Evolutionary conservation across 2,113 vertebrate genomes (phyloP).

Genomic region (Sinocyclocheilus rhinocerous): DNA sequence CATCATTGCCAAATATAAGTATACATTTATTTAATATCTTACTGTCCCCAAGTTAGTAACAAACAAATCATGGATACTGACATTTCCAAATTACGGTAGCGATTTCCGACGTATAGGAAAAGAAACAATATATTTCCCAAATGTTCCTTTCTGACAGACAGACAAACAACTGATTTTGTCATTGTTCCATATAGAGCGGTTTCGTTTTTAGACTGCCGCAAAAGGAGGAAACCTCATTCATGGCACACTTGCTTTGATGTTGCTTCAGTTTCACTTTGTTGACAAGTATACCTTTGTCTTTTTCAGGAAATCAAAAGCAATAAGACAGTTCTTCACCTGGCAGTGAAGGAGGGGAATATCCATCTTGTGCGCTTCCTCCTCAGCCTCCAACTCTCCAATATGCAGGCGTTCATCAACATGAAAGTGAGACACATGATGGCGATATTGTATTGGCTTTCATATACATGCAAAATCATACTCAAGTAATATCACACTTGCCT

Average conservation of each 20-base stretch:
- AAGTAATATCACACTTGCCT: background rate
- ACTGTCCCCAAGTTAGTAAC: background rate
- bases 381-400: constrained; percentile 71
- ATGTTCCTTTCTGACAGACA: constrained; percentile 18
- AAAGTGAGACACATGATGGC: constrained; percentile 74
- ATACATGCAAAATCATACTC: background rate
- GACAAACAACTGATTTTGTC: constrained; percentile 39
- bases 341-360: constrained; percentile 87
- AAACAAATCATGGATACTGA: background rate
- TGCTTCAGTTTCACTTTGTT: constrained; percentile 38
- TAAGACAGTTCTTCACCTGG: constrained; percentile 86
- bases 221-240: background rate
- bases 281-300: constrained; percentile 37
- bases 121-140: constrained; percentile 7
- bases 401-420: constrained; percentile 85
- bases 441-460: background rate
- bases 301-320: constrained; percentile 90
- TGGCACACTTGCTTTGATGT: constrained; percentile 50
- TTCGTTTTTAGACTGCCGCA: constrained; percentile 29
- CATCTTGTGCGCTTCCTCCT: constrained; percentile 81
- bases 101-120: constrained; percentile 14
- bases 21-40: background rate
- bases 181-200: constrained; percentile 26
- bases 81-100: background rate
- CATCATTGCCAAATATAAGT: background rate